Evolutionary conservation across 1,140 invertebrate species (phyloP).

Genomic region (Danaus plexippus): DNA sequence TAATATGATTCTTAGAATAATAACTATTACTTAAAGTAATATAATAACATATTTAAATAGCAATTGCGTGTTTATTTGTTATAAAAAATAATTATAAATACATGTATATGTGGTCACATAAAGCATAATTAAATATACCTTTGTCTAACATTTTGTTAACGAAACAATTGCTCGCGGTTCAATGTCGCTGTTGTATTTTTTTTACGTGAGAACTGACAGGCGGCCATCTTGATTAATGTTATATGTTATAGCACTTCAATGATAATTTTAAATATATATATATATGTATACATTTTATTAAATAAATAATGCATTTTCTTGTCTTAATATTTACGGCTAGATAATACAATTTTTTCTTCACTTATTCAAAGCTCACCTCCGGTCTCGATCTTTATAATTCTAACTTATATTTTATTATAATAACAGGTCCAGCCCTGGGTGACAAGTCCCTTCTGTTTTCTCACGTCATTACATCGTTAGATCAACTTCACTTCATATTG

Average conservation of each 20-base stretch:
- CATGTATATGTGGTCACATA: slow-evolving; percentile 21
- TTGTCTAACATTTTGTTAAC: slow-evolving; percentile 44
- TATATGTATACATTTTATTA: background rate
- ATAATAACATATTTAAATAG: too few relatives aligned
- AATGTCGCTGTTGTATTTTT: slow-evolving; percentile 45
- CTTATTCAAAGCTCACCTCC: background rate
- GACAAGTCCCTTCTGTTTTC: slow-evolving; percentile 12
- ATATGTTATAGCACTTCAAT: slow-evolving; percentile 3
- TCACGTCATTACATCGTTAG: slow-evolving; percentile 26
- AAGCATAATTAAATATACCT: slow-evolving; percentile 47
- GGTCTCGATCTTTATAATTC: background rate
- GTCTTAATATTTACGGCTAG: background rate
- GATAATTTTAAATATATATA: background rate
- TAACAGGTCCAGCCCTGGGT: slow-evolving; percentile 13
- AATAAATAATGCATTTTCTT: too few relatives aligned
- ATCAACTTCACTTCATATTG: background rate
- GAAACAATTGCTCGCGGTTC: slow-evolving; percentile 40
- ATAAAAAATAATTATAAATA: background rate
- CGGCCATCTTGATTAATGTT: slow-evolving; percentile 27
- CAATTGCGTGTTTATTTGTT: too few relatives aligned
- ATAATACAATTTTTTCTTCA: too few relatives aligned
- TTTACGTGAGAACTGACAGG: slow-evolving; percentile 29
- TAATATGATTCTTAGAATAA: background rate
- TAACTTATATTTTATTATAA: slow-evolving; percentile 9
- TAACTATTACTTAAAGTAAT: too few relatives aligned